These are phyloP conservation scores for Acronicta psi DNA, from an alignment of 2,888 invertebrate genomes.

Conservation along the genomic window DNA sequence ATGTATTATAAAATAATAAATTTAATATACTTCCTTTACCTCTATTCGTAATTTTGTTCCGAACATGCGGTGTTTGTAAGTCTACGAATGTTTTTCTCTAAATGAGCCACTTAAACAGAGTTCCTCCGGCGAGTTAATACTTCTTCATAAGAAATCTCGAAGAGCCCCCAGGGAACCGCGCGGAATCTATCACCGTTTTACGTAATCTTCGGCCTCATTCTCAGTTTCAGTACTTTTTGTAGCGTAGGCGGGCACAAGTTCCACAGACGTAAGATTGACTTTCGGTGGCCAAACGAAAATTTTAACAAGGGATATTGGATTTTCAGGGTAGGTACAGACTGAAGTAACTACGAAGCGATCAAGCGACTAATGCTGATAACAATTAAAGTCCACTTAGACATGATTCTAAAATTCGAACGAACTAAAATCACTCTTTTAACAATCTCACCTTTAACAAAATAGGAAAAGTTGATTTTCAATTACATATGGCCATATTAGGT, in stretches of 20 bases:
- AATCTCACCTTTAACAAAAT: no score
- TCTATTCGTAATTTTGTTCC: conserved; percentile 3
- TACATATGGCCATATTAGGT: no score
- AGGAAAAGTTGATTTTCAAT: no score
- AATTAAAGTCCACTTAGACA: no score
- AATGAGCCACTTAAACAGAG: conserved; percentile 44
- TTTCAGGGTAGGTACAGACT: conserved; percentile 22
- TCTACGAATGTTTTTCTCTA: conserved; percentile 37
- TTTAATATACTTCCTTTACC: background rate
- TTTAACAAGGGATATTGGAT: conserved; percentile 24
- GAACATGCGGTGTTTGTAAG: conserved; percentile 15
- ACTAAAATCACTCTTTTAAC: no score
- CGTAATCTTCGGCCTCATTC: conserved; percentile 43
- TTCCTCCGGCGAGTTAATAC: conserved; percentile 42
- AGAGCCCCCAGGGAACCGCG: conserved; percentile 45
- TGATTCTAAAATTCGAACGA: no score
- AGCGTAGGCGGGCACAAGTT: conserved; percentile 30
- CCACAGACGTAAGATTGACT: conserved; percentile 49
- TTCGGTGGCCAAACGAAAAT: conserved; percentile 34
- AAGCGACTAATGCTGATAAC: no score
- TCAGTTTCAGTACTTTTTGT: conserved; percentile 35
- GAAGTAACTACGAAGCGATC: no score
- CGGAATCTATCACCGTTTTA: conserved; percentile 56
- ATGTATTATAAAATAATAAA: no score
- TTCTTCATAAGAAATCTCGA: conserved; percentile 49